These are phyloP conservation scores for Chrysopilus asiliformis DNA, from an alignment of 2,888 invertebrate species.

Conservation along the genomic window DNA sequence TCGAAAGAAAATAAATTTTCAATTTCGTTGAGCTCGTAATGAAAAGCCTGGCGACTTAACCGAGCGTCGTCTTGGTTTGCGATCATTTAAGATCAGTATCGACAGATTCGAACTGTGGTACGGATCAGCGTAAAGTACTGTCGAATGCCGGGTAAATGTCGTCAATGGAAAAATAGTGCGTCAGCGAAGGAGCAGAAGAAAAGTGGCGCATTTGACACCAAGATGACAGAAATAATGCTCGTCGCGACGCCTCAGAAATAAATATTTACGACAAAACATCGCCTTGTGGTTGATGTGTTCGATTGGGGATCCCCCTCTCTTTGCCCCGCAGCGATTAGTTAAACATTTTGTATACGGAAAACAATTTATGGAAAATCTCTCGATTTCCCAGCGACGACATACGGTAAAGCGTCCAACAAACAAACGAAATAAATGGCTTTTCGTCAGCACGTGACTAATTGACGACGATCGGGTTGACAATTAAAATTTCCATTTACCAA, in stretches of 20 bases:
- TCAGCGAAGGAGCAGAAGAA: not conserved
- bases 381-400: not conserved
- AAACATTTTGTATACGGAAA: constrained; percentile 3
- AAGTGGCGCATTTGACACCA: constrained; percentile 9
- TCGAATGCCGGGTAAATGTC: too few species aligned
- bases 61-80: too few species aligned
- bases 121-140: too few species aligned
- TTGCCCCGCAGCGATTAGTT: constrained; percentile 6
- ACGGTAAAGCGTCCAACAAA: not conserved
- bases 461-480: constrained; percentile 13
- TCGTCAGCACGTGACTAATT: constrained; percentile 7
- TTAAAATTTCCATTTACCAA: too few species aligned
- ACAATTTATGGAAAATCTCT: not conserved
- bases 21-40: too few species aligned
- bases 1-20: constrained; percentile 1
- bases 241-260: constrained; percentile 11
- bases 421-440: not conserved
- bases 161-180: not conserved
- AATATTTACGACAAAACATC: constrained; percentile 13
- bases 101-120: too few species aligned
- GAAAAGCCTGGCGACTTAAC: too few species aligned
- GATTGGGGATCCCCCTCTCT: too few species aligned
- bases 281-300: too few species aligned
- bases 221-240: constrained; percentile 14
- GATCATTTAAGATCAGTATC: too few species aligned